Percentiles rank a stretch among this genome's conserved stretches.
phyloP scores from a whole-genome alignment of 2,888 invertebrate species.

The Cinara cedri region DNA sequence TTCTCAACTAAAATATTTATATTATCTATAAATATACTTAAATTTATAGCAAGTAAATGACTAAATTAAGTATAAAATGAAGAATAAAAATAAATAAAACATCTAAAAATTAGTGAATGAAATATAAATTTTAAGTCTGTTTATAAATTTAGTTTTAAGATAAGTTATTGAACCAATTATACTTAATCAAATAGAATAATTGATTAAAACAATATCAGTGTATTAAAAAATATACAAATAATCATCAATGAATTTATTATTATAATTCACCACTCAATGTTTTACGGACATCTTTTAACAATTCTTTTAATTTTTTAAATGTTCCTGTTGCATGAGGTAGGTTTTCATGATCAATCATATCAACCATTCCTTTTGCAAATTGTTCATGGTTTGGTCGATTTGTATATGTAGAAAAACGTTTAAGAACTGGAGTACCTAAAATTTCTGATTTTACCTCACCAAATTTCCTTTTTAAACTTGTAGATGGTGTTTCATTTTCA shows the following conservation, averaged over 20 bases:
- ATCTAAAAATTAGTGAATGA: no score
- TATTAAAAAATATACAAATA: not conserved
- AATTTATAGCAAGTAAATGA: not conserved
- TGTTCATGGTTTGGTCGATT: conserved; percentile 23
- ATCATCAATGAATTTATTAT: not conserved
- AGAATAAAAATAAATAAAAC: no score
- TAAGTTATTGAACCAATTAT: no score
- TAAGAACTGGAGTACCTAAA: conserved; percentile 31
- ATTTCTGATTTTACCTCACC: conserved; percentile 39
- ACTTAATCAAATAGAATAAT: no score
- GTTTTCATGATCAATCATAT: conserved; percentile 47
- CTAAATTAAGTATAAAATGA: no score
- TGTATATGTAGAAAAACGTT: conserved; percentile 20
- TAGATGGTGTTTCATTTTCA: not conserved
- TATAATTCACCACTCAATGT: conserved; percentile 29
- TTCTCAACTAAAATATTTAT: not conserved
- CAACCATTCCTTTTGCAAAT: conserved; percentile 50
- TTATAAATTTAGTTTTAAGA: no score
- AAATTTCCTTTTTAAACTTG: conserved; percentile 17
- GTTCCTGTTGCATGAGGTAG: conserved; percentile 43
- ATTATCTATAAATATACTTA: not conserved
- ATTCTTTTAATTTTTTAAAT: conserved; percentile 40
- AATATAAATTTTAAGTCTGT: no score
- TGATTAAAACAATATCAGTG: no score
- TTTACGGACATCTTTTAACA: conserved; percentile 43